phyloP scores from a whole-genome alignment of 2,888 invertebrate species.

The Abrostola triplasia region DNA sequence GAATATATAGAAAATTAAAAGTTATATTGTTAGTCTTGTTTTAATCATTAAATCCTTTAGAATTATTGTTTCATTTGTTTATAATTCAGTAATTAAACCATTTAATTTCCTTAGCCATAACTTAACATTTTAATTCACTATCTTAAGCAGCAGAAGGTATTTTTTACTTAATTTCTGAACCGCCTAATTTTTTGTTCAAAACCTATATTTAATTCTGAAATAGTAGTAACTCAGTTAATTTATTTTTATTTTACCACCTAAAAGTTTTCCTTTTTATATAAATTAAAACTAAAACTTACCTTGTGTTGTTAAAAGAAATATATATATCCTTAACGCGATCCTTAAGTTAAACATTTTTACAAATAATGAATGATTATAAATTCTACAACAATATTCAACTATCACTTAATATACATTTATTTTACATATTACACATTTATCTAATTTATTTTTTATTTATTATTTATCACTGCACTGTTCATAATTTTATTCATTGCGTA shows the following conservation, averaged over 20 bases:
- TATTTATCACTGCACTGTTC: constrained; percentile 52
- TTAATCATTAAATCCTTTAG: too few species aligned
- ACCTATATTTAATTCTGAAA: too few species aligned
- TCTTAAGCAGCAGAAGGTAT: too few species aligned
- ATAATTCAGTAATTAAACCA: too few species aligned
- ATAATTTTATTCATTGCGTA: constrained; percentile 52
- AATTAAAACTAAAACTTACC: constrained; percentile 55
- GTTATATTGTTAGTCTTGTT: constrained; percentile 15
- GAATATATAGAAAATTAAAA: constrained; percentile 13
- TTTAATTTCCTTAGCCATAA: too few species aligned
- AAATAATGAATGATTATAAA: constrained; percentile 46
- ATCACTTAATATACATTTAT: constrained; percentile 54
- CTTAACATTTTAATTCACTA: too few species aligned
- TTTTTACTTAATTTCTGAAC: too few species aligned
- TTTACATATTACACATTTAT: constrained; percentile 48
- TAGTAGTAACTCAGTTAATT: too few species aligned
- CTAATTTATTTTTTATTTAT: constrained; percentile 32
- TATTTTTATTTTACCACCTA: background rate
- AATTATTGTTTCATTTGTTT: too few species aligned
- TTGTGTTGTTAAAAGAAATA: constrained; percentile 64
- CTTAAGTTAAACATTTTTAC: constrained; percentile 61
- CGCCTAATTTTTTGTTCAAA: too few species aligned
- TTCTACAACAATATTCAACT: constrained; percentile 51
- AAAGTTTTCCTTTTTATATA: too few species aligned
- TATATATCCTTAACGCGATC: constrained; percentile 57